Percentiles rank a stretch among this genome's conserved stretches.
These are phyloP conservation scores for Polydrusus pterygomalis DNA, from an alignment of 2,888 invertebrate genomes.

Conservation along the genomic window DNA sequence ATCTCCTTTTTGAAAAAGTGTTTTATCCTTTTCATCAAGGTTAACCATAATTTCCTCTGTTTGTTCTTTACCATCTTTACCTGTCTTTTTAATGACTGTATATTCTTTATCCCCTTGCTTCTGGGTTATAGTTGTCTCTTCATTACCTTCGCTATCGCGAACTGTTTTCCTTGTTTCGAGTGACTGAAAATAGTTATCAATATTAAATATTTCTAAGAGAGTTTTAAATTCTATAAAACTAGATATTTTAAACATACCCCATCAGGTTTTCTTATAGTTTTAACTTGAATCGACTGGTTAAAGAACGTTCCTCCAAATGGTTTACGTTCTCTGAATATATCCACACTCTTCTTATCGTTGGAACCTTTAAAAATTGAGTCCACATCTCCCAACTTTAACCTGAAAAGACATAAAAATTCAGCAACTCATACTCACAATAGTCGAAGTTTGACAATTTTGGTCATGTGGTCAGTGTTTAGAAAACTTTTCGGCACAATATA, in stretches of 20 bases:
- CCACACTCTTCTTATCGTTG: neutral
- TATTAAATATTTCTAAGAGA: conserved; percentile 8
- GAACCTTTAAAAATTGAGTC: conserved; percentile 39
- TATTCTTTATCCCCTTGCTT: conserved; percentile 68
- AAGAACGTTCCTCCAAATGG: conserved; percentile 64
- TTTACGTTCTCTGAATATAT: neutral
- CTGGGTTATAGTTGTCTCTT: conserved; percentile 75
- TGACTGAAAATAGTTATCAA: conserved; percentile 64
- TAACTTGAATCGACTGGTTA: conserved; percentile 74
- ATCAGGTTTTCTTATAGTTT: conserved; percentile 75
- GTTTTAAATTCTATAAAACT: conserved; percentile 31
- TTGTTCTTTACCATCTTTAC: conserved; percentile 67
- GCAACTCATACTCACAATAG: neutral
- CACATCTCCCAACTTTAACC: conserved; percentile 33
- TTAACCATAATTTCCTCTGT: conserved; percentile 66
- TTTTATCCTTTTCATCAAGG: conserved; percentile 62
- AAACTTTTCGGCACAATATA: no score
- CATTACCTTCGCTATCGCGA: conserved; percentile 76
- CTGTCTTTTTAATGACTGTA: conserved; percentile 72
- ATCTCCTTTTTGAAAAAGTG: conserved; percentile 15
- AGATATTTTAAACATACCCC: conserved; percentile 69
- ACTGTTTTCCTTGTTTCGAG: conserved; percentile 75
- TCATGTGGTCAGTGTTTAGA: no score
- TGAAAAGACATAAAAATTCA: conserved; percentile 13
- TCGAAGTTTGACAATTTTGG: no score